Evolutionary conservation across 2,113 vertebrate species (phyloP), one percentile per base, ranked within the genome.

Genomic region (Haemorhous mexicanus): DNA sequence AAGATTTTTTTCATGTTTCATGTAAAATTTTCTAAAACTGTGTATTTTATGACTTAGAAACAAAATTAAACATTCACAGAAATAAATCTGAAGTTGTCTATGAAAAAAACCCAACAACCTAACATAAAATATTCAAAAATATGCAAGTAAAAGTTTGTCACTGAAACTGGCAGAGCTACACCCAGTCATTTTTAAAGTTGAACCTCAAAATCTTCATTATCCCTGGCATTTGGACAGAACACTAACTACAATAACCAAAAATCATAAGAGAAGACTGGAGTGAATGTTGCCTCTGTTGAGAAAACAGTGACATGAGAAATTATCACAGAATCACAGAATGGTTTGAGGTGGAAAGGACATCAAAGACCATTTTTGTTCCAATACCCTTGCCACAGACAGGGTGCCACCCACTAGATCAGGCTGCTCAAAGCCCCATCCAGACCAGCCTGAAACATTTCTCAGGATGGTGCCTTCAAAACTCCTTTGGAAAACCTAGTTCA

Each of bases 371-470:
- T 43, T 15, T 16, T 7, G 12, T 33, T 82, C 28, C 13, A 21
- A 39, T 2, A 13, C 3, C 20, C 22, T n/a, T 17, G 32, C 12
- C 14, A 15, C 1, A 6, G 13, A 15, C 22, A 41, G 6, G 16
- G 30, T 24, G 27, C 10, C 10, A 39, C 14, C 26, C 33, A 46
- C 26, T 16, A 46, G n/a, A 59, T 3, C 44, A 61, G 44, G 21
- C 11, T 83, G 39, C 59, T 56, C 27, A 75, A 39, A 72, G 53
- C 14, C 30, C 35, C 5, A 5, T 76, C 44, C 72, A 80, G 3
- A 8, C 9, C 4, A 5, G 5, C 19, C 56, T 16, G 23, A 32
- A 82, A 59, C 37, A 18, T 11, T 68, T 37, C 7, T 7, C 3
- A 4, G 4, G 19, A 74, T 2, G n/a, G 13, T 53, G 18, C 37